Percentiles rank a stretch among this genome's conserved stretches.
These are phyloP conservation scores for Acrossocheilus wenchowensis DNA, from an alignment of 2,797 vertebrate genomes.

Conservation along the genomic window DNA sequence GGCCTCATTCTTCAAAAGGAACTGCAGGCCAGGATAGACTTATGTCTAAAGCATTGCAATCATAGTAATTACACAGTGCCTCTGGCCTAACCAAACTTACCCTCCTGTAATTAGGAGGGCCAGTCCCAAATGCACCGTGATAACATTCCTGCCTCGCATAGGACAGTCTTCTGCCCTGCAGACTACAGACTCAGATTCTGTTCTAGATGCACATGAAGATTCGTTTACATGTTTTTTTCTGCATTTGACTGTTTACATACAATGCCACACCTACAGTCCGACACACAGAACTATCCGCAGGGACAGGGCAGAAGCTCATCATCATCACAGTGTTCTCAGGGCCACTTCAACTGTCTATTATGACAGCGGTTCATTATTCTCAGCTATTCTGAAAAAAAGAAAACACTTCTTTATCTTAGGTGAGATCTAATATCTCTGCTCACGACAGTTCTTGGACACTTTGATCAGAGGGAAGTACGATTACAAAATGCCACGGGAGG, in stretches of 20 bases:
- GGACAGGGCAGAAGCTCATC: conserved; percentile 32
- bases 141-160: conserved; percentile 61
- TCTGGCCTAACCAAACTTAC: conserved; percentile 57
- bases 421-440: conserved; percentile 61
- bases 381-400: conserved; percentile 23
- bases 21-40: conserved; percentile 50
- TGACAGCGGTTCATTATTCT: conserved; percentile 53
- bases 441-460: conserved; percentile 57
- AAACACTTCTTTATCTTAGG: conserved; percentile 25
- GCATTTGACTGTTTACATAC: conserved; percentile 57
- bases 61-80: conserved; percentile 63
- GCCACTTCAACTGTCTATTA: conserved; percentile 29
- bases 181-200: conserved; percentile 48
- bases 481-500: conserved; percentile 55
- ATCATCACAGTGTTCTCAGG: conserved; percentile 31
- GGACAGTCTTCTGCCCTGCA: conserved; percentile 50
- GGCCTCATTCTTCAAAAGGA: conserved; percentile 47
- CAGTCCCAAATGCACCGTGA: conserved; percentile 61
- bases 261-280: conserved; percentile 63
- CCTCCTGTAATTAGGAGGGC: conserved; percentile 64
- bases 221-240: conserved; percentile 54
- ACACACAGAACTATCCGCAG: conserved; percentile 49
- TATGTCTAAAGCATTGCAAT: conserved; percentile 60
- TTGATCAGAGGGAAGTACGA: conserved; percentile 59
- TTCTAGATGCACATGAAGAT: conserved; percentile 57